These are phyloP conservation scores for Rousettus madagascariensis DNA, from an alignment of 2,797 vertebrate genomes.

Conservation along the genomic window DNA sequence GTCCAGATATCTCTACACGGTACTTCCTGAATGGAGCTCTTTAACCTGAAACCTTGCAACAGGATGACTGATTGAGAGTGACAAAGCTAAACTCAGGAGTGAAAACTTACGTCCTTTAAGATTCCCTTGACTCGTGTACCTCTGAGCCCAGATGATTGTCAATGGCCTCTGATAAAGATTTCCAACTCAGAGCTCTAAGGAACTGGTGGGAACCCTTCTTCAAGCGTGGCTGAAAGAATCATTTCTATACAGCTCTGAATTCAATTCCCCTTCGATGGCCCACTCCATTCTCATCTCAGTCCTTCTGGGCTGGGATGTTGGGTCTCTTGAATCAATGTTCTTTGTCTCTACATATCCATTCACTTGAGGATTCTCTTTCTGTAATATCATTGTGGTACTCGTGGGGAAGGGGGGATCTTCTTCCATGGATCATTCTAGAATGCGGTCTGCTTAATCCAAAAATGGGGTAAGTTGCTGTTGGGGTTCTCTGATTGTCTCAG, in stretches of 20 bases:
- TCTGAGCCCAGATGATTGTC: not conserved
- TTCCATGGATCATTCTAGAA: not conserved
- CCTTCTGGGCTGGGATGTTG: accelerated
- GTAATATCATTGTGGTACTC: not conserved
- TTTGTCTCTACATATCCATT: not conserved
- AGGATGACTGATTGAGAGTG: not conserved
- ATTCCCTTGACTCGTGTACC: not conserved
- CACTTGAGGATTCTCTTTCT: not conserved
- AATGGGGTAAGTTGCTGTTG: not conserved
- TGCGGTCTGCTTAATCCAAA: not conserved
- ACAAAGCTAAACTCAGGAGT: not conserved
- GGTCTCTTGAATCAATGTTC: not conserved
- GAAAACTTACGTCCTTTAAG: not conserved
- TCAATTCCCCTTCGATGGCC: not conserved
- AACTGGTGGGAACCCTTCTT: not conserved
- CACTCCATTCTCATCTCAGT: not conserved
- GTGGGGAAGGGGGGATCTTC: not conserved
- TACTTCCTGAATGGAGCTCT: not conserved
- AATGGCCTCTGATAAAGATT: not conserved
- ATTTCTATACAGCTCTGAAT: not conserved
- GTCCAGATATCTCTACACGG: not conserved
- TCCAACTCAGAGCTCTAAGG: not conserved
- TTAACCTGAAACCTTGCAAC: not conserved
- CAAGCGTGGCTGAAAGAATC: not conserved
- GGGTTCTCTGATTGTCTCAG: not conserved